These are phyloP conservation scores for Urocynchramus pylzowi DNA, from an alignment of 2,113 vertebrate species.

Conservation along the genomic window DNA sequence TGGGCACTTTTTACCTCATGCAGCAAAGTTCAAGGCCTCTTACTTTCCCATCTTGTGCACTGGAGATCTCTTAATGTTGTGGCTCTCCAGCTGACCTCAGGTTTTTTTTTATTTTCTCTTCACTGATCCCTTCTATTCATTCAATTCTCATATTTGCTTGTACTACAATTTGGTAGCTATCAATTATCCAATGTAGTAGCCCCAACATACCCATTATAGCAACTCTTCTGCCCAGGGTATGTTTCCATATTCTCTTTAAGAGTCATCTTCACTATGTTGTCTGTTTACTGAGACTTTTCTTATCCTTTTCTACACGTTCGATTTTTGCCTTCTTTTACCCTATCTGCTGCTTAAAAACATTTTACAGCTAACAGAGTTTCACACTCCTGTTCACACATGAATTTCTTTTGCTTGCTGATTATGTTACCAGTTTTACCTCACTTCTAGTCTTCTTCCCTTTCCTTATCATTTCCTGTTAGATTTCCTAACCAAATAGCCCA, in stretches of 20 bases:
- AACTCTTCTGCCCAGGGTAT: not conserved
- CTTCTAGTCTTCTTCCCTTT: not conserved
- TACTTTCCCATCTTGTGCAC: not conserved
- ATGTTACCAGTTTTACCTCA: not conserved
- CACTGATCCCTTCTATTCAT: not conserved
- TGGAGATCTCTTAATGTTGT: not conserved
- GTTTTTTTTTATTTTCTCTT: not conserved
- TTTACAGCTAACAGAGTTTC: not conserved
- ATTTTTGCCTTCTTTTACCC: not conserved
- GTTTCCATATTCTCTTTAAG: not conserved
- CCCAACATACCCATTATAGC: not conserved
- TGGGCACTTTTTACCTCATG: not conserved
- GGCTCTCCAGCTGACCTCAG: not conserved
- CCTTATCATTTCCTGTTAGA: slow-evolving; percentile 9
- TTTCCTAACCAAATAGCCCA: not conserved
- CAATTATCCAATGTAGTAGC: not conserved
- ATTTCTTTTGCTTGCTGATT: not conserved
- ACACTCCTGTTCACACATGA: accelerated
- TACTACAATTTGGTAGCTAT: not conserved
- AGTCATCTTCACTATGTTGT: accelerated
- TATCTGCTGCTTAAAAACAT: not conserved
- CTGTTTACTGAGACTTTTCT: not conserved
- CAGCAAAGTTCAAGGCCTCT: not conserved
- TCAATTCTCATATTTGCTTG: not conserved
- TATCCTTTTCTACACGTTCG: not conserved